phyloP scores from a whole-genome alignment of 2,888 invertebrate species.

The Polymixis flavicincta region DNA sequence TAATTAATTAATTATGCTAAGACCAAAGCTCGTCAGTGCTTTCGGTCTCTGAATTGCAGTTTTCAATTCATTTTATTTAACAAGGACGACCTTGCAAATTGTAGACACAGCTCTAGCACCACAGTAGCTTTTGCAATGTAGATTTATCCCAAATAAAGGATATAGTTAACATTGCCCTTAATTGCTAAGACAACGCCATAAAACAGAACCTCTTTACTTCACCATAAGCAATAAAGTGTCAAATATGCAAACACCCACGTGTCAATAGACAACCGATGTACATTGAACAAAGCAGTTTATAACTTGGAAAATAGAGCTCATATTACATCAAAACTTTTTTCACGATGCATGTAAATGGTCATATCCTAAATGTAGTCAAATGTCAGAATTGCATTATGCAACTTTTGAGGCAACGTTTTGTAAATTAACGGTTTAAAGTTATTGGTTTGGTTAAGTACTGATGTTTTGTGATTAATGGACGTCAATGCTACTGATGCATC shows the following conservation, averaged over 20 bases:
- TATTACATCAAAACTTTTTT: background rate
- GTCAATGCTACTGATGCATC: background rate
- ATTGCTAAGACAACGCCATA: constrained; percentile 66
- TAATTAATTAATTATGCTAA: background rate
- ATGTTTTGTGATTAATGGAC: background rate
- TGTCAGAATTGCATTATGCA: constrained; percentile 45
- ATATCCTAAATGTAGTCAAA: constrained; percentile 33
- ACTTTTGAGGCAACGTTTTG: constrained; percentile 37
- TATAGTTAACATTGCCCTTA: constrained; percentile 41
- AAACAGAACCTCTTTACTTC: constrained; percentile 66
- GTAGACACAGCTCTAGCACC: background rate
- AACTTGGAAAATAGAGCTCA: constrained; percentile 1
- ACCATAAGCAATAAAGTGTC: constrained; percentile 62
- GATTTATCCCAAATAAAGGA: constrained; percentile 46
- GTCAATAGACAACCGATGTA: constrained; percentile 21
- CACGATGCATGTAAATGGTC: constrained; percentile 9
- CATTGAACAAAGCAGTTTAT: constrained; percentile 5
- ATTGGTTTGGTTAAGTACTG: constrained; percentile 29
- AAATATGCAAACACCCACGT: constrained; percentile 59
- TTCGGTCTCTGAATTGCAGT: too few relatives aligned
- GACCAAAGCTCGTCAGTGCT: background rate
- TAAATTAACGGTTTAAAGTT: constrained; percentile 44
- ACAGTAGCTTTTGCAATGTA: constrained; percentile 31
- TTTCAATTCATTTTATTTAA: constrained; percentile 5
- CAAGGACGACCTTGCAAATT: too few relatives aligned